Conservation (phyloP, 2,113 vertebrate species). For the Actenoides lindsayi region DNA sequence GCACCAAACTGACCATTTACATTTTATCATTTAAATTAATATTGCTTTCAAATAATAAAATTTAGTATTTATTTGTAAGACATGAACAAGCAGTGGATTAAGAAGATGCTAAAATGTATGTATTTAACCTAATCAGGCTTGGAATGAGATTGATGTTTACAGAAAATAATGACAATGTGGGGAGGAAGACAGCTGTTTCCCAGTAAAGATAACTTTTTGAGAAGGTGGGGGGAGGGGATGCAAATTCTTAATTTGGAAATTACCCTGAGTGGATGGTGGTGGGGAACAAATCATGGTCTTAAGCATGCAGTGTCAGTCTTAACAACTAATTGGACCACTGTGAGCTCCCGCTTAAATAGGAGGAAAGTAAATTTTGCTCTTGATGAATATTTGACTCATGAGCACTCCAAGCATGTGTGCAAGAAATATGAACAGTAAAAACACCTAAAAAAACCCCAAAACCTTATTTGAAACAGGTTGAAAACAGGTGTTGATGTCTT, state of each 20-base stretch:
- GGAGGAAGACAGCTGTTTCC: not conserved
- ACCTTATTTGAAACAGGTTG: not conserved
- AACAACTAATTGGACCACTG: not conserved
- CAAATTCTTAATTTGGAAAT: not conserved
- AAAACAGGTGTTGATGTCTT: not conserved
- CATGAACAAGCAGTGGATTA: not conserved
- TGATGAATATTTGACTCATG: not conserved
- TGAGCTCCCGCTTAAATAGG: not conserved
- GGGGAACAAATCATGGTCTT: not conserved
- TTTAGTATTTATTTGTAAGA: not conserved
- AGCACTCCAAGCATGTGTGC: not conserved
- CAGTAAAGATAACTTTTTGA: not conserved
- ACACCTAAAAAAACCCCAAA: not conserved
- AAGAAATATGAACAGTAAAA: not conserved
- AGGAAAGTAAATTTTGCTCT: not conserved
- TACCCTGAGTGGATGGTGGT: not conserved
- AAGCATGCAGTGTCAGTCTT: not conserved
- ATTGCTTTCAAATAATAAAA: not conserved
- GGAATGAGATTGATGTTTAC: not conserved
- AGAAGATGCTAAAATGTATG: not conserved
- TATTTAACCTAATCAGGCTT: not conserved
- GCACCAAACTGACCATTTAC: not conserved
- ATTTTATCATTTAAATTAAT: not conserved
- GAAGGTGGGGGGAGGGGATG: accelerated
- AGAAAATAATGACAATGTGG: not conserved